Percentiles rank a stretch among this genome's conserved stretches.
phyloP scores from a whole-genome alignment of 2,113 vertebrate genomes.

The Apodemus speciosus region DNA sequence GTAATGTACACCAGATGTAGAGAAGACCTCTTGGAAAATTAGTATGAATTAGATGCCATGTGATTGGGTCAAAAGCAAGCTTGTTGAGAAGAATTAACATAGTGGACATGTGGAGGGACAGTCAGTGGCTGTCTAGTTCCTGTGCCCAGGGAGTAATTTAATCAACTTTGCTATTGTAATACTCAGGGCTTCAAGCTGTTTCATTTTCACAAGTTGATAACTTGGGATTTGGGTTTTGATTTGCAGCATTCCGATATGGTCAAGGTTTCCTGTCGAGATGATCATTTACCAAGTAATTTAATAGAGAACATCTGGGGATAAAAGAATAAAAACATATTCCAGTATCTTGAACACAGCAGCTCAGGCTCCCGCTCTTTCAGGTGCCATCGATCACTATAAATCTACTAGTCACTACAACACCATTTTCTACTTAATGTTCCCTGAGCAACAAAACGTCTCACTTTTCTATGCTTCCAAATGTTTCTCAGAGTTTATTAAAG shows the following conservation, averaged over 20 bases:
- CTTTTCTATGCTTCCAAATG: background rate
- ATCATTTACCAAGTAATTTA: constrained; percentile 63
- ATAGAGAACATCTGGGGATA: constrained; percentile 48
- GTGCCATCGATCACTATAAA: background rate
- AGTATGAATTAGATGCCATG: constrained; percentile 82
- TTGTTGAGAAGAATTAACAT: constrained; percentile 82
- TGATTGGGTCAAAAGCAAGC: constrained; percentile 82
- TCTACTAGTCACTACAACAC: background rate
- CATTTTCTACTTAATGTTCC: constrained; percentile 26
- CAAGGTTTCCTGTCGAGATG: constrained; percentile 69
- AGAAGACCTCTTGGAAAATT: constrained; percentile 85
- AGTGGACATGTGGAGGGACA: constrained; percentile 83
- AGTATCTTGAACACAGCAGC: background rate
- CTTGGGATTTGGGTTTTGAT: constrained; percentile 76
- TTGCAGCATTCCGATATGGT: constrained; percentile 75
- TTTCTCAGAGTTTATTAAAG: constrained; percentile 26
- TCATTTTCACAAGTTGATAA: constrained; percentile 79
- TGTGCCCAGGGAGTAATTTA: constrained; percentile 81
- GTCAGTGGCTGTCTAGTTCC: constrained; percentile 77
- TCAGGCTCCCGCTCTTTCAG: background rate
- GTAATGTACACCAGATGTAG: constrained; percentile 87
- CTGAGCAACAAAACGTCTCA: background rate
- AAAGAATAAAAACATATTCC: constrained; percentile 35
- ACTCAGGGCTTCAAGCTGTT: constrained; percentile 84
- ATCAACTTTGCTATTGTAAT: constrained; percentile 83